Percentiles rank a stretch among this genome's conserved stretches.
phyloP scores from a whole-genome alignment of 2,113 vertebrate genomes.

The Camarhynchus parvulus region DNA sequence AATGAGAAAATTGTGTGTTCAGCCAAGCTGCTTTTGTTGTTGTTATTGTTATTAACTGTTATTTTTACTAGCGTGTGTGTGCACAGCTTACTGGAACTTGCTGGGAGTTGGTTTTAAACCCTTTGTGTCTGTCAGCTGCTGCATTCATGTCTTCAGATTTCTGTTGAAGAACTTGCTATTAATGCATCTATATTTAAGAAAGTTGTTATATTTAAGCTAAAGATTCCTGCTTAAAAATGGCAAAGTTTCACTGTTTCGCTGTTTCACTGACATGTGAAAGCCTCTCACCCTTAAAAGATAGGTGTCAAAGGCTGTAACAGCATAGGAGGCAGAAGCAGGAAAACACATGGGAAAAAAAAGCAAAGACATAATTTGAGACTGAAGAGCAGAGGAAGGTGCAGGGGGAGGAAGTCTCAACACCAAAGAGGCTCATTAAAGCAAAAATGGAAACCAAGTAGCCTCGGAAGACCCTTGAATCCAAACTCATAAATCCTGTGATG shows the following conservation, averaged over 20 bases:
- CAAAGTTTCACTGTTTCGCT: not conserved
- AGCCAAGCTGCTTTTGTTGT: not conserved
- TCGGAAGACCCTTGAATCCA: not conserved
- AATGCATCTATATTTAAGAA: not conserved
- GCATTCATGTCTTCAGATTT: not conserved
- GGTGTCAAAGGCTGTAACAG: not conserved
- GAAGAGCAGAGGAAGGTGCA: not conserved
- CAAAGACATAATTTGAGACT: not conserved
- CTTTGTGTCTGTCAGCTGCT: not conserved
- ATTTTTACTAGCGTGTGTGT: not conserved
- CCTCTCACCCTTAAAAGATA: not conserved
- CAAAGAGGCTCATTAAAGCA: not conserved
- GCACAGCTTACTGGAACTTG: not conserved
- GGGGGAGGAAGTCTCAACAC: not conserved
- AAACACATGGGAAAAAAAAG: accelerated
- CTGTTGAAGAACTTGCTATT: not conserved
- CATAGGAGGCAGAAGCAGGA: not conserved
- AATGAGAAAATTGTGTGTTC: not conserved
- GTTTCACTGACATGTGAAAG: not conserved
- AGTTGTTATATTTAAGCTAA: not conserved
- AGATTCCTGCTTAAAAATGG: not conserved
- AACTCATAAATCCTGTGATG: not conserved
- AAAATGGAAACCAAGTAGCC: not conserved
- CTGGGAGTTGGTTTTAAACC: not conserved
- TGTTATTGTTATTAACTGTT: not conserved